Conservation (phyloP, 1,140 invertebrate genomes). For the Drosophila lacteicornis region DNA sequence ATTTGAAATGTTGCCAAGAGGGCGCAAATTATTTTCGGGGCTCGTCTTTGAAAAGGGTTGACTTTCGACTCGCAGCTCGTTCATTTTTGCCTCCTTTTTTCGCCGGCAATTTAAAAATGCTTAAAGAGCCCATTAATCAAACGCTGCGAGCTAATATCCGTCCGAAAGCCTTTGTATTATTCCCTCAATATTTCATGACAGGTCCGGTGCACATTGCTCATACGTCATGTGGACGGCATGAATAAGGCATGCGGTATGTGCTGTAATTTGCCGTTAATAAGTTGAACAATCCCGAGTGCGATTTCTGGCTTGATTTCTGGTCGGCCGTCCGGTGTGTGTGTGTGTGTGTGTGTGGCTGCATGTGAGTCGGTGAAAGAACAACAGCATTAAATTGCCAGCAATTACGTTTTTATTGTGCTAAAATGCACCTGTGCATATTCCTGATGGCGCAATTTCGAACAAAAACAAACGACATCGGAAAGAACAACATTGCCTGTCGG, state of each 20-base stretch:
- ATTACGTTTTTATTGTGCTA: conserved; percentile 84
- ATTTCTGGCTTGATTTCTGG: conserved; percentile 51
- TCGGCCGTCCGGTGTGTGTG: neutral
- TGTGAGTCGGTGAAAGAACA: conserved; percentile 57
- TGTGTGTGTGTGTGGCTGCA: neutral
- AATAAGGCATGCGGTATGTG: conserved; percentile 26
- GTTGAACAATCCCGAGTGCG: conserved; percentile 41
- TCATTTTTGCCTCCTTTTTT: conserved; percentile 3
- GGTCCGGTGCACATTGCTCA: conserved; percentile 57
- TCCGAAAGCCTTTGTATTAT: conserved; percentile 39
- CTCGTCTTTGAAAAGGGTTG: conserved; percentile 74
- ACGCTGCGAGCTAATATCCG: conserved; percentile 68
- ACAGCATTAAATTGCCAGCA: conserved; percentile 80
- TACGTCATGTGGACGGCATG: conserved; percentile 54
- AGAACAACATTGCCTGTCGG: conserved; percentile 74
- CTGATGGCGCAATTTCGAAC: conserved; percentile 83
- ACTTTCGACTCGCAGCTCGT: conserved; percentile 55
- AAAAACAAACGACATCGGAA: conserved; percentile 83
- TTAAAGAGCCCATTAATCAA: conserved; percentile 73
- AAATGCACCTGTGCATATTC: conserved; percentile 84
- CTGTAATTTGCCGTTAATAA: conserved; percentile 66
- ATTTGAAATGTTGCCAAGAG: conserved; percentile 79
- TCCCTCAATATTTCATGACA: conserved; percentile 48
- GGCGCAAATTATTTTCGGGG: conserved; percentile 64
- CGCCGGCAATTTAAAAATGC: conserved; percentile 52